phyloP scores from a whole-genome alignment of 2,888 invertebrate genomes.

The Aspidiotus rigidus region DNA sequence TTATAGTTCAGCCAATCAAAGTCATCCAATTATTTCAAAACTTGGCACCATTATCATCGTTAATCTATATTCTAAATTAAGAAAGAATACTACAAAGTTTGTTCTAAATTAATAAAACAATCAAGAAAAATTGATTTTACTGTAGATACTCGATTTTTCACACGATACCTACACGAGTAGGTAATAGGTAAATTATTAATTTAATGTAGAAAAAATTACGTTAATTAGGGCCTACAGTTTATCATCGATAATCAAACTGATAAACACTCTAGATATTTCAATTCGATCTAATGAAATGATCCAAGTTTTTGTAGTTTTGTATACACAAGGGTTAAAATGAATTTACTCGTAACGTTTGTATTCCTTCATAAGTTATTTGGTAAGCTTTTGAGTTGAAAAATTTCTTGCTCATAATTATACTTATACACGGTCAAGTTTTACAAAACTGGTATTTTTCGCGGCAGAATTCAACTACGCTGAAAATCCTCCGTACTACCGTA shows the following conservation, averaged over 20 bases:
- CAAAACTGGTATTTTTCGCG: too few relatives aligned
- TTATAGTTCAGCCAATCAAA: background rate
- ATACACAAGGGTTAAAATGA: too few relatives aligned
- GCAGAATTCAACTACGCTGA: too few relatives aligned
- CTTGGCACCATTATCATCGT: background rate
- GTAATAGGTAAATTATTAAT: too few relatives aligned
- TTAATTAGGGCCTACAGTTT: too few relatives aligned
- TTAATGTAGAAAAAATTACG: background rate
- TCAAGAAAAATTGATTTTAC: slow-evolving; percentile 64
- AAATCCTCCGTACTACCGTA: too few relatives aligned
- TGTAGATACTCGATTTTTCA: slow-evolving; percentile 91
- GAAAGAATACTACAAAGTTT: background rate
- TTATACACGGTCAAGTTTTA: too few relatives aligned
- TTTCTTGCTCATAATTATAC: too few relatives aligned
- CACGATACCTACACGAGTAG: too few relatives aligned
- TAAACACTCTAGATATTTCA: background rate
- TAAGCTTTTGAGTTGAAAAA: too few relatives aligned
- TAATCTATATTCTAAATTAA: background rate
- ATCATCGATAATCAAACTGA: background rate
- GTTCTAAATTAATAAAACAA: slow-evolving; percentile 10
- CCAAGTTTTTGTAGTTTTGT: background rate
- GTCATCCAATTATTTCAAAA: background rate
- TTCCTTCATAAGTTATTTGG: too few relatives aligned
- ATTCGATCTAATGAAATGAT: slow-evolving; percentile 1
- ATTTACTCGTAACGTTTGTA: too few relatives aligned